Base-by-base conservation (phyloP, 1,140 invertebrate genomes). In the Platyscapa corneri region DNA sequence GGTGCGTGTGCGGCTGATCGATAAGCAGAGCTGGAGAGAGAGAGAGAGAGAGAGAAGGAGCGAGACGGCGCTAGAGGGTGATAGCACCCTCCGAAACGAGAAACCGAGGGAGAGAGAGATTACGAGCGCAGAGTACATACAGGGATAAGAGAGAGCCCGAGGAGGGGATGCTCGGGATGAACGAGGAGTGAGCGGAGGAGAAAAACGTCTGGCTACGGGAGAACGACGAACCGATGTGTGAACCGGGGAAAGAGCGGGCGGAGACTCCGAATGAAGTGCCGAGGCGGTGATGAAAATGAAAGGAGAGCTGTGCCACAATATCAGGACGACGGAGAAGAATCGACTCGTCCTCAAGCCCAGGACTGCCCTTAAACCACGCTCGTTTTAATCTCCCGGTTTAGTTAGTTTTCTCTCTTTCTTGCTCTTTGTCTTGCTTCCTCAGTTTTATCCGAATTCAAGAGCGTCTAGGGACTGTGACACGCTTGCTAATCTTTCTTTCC, bases 1-100 rank as follows among this genome's bases (percentile, higher is more conserved):
- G 6, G 27, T 64, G 70, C 70, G 60, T 79, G 42, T 67, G 39
- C 75, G 23, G n/a, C 74, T 79, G 85, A 86, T 82, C 85, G 85
- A 86, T 82, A 82, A 82, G 56, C 85, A 34, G 42, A 32, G 42
- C 14, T n/a, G 67, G 23, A 42, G 70, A 80, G 78, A 39, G 72
- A 53, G 42, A 27, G 72, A 81, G 34, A 46, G 49, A 74, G 34
- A 20, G 37, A 74, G 39, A 70, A 65, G 81, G 75, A 83, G 80
- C 60, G 53, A 23, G 64, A 79, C 42, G 32, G 8, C 23, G 64
- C 74, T 56, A 49, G 82, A 60, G 27, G 37, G 60, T 46, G n/a
- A 30, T 1, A 77, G 3, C 53, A 76, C 27, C 53, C 49, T 14
- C 49, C 16, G 18, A 53, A 42, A 27, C 12, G 56, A 80, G 78